Base-by-base conservation (phyloP, 2,797 vertebrate species). In the Enteromius unitaeniatus region DNA sequence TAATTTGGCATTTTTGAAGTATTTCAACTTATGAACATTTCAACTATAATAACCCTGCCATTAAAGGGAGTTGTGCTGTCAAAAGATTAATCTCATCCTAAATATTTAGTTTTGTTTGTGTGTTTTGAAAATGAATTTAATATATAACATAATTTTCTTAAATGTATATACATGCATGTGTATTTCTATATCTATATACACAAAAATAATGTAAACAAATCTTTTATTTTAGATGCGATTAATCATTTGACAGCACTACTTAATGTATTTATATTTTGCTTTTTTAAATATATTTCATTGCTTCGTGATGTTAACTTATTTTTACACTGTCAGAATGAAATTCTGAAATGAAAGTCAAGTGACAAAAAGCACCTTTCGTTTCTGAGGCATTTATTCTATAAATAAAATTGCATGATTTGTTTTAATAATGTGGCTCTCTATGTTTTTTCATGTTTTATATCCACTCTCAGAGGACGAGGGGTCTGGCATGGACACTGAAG, bases 401-500 rank as follows among this genome's bases (percentile, higher is more conserved):
- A 74, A 13, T 4, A 21, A 2, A 34, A 6, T 19, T 14, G 17
- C 9, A 53, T 53, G 19, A 34, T 73, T 13, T 60, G 11, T 60
- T 60, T 58, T 1, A 58, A 11, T 58, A 14, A 26, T 26, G 55
- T 23, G 3, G 19, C 21, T 1, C 21, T 6, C 7, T 3, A 17
- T 1, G 26, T 13, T 26, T 23, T 60, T 5, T 60, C 8, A 8
- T 62, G 11, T 28, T 17, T 0, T 47, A 13, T 4, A 10, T 73
- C 1, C 21, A 0, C 17, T 73, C 10, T 90, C 92, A 92, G 90
- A 79, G 4, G 92, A 91, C 0, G 94, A 95, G 1, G 95, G 94
- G 0, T 97, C 96, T 3, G 96, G 92, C 0, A 93, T 91, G 85
- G 97, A 98, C 92, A 97, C 97, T 0, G 97, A 97, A 78, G 96